Evolutionary conservation across 2,888 invertebrate species (phyloP).

Genomic region (Osedax frankpressi): DNA sequence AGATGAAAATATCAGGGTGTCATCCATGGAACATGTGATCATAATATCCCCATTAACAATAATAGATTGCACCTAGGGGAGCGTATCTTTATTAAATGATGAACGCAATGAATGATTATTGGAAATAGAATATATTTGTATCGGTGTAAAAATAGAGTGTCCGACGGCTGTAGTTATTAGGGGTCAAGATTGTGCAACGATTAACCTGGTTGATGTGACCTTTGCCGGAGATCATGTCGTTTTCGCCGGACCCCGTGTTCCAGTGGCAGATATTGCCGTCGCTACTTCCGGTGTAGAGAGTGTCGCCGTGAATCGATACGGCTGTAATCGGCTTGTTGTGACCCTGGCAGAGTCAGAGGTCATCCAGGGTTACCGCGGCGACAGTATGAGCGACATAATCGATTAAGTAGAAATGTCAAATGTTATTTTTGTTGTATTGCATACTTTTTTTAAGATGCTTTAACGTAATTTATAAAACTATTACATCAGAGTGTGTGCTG

Average conservation of each 20-base stretch:
- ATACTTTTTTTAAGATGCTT: too few relatives aligned
- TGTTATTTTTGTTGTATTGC: too few relatives aligned
- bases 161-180: too few relatives aligned
- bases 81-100: background rate
- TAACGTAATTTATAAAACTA: too few relatives aligned
- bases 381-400: too few relatives aligned
- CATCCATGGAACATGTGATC: slow-evolving; percentile 85
- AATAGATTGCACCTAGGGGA: slow-evolving; percentile 69
- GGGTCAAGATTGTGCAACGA: too few relatives aligned
- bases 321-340: slow-evolving; percentile 96
- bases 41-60: slow-evolving; percentile 55
- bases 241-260: slow-evolving; percentile 56
- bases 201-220: slow-evolving; percentile 78
- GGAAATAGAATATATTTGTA: too few relatives aligned
- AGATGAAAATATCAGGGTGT: slow-evolving; percentile 58
- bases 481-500: too few relatives aligned
- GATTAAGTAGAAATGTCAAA: too few relatives aligned
- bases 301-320: slow-evolving; percentile 58
- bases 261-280: slow-evolving; percentile 68
- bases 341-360: too few relatives aligned
- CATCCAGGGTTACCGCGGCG: too few relatives aligned
- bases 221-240: slow-evolving; percentile 48
- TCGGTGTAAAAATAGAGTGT: too few relatives aligned
- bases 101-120: background rate
- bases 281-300: slow-evolving; percentile 80